Conservation (phyloP, 2,888 invertebrate species). For the Hypercompe scribonia region DNA sequence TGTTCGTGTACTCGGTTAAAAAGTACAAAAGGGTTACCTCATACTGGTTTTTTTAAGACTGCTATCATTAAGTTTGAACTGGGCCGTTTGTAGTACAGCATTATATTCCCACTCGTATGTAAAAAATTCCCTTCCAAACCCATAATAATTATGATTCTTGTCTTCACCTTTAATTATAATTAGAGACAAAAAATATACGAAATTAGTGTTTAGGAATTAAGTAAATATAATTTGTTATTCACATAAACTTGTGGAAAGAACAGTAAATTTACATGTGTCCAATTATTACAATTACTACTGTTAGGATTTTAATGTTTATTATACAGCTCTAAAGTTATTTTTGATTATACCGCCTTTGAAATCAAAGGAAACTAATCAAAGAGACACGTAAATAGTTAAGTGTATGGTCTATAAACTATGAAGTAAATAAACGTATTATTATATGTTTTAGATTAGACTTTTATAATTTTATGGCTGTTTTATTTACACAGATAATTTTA, state of each 20-base stretch:
- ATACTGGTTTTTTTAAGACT: too few relatives aligned
- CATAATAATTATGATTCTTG: background rate
- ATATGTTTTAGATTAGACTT: conserved; percentile 24
- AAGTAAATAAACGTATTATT: conserved; percentile 24
- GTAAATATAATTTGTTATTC: background rate
- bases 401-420: conserved; percentile 29
- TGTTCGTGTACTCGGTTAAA: too few relatives aligned
- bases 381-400: background rate
- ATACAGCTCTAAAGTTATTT: background rate
- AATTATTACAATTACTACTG: background rate
- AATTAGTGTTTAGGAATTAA: background rate
- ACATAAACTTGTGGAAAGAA: background rate
- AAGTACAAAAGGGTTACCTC: too few relatives aligned
- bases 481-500: too few relatives aligned
- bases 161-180: background rate
- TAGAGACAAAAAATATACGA: background rate
- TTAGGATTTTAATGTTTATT: background rate
- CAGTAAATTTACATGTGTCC: background rate
- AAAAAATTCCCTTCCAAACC: background rate
- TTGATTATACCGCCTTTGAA: background rate
- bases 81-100: too few relatives aligned
- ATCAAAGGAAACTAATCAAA: background rate
- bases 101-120: too few relatives aligned
- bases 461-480: conserved; percentile 36
- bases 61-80: too few relatives aligned